phyloP scores from a whole-genome alignment of 2,797 vertebrate genomes.

The Gorsachius magnificus region DNA sequence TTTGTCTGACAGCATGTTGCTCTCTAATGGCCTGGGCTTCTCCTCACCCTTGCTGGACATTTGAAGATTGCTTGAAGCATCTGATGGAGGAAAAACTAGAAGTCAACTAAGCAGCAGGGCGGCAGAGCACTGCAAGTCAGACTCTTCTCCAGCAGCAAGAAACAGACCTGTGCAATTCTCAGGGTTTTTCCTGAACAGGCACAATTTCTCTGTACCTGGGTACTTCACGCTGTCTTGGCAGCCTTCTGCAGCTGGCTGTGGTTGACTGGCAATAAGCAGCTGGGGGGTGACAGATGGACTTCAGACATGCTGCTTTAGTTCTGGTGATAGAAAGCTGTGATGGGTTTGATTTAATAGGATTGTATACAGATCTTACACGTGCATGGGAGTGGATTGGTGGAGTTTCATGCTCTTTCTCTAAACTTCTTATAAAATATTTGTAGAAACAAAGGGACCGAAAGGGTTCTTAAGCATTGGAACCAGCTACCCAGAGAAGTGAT shows the following conservation, averaged over 20 bases:
- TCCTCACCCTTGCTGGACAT: background rate
- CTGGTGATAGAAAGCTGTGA: background rate
- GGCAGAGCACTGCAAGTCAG: background rate
- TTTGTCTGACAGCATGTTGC: background rate
- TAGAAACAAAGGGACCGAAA: background rate
- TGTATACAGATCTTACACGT: background rate
- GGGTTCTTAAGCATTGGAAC: too few relatives aligned
- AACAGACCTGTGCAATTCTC: background rate
- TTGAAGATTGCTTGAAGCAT: background rate
- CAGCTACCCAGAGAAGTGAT: too few relatives aligned
- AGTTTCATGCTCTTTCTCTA: background rate
- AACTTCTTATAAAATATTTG: background rate
- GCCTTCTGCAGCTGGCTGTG: background rate
- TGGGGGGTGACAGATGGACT: background rate
- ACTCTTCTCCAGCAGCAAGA: background rate
- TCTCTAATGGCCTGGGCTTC: background rate
- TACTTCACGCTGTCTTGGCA: background rate
- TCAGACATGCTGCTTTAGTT: background rate
- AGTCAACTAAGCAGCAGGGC: background rate
- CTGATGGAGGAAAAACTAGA: background rate
- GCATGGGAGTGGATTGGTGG: background rate
- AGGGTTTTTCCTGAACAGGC: background rate
- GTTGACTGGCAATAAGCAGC: background rate
- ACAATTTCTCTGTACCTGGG: background rate
- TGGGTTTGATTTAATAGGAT: background rate